A percentile compares a stretch with the other conserved stretches of the same genome.
Conservation (phyloP, 1,140 invertebrate species). For the Lethrus apterus region DNA sequence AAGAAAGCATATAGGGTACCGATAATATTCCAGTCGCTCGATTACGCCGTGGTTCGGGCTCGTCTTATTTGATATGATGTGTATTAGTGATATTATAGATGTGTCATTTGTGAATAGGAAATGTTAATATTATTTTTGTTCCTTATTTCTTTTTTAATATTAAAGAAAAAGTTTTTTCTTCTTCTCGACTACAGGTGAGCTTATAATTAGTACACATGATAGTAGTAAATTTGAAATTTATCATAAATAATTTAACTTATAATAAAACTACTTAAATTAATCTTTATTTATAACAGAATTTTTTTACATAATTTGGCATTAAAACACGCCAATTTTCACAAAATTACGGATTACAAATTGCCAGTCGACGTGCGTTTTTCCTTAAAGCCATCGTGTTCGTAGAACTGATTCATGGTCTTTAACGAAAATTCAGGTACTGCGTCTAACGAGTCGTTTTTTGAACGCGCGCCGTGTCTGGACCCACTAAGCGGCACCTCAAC, state of each 20-base stretch:
- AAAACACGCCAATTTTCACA: no score
- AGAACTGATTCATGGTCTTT: not conserved
- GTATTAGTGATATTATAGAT: no score
- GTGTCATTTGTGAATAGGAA: no score
- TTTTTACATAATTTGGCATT: no score
- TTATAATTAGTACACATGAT: no score
- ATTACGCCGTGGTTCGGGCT: no score
- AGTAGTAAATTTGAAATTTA: not conserved
- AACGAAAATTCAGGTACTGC: constrained; percentile 7
- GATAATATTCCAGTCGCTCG: no score
- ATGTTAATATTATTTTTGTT: no score
- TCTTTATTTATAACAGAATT: not conserved
- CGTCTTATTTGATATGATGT: no score
- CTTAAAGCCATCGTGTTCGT: not conserved
- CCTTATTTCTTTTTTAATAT: no score
- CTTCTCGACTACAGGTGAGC: no score
- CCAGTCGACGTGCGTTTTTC: constrained; percentile 3
- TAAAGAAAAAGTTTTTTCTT: not conserved
- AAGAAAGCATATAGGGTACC: no score
- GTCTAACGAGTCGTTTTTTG: constrained; percentile 1
- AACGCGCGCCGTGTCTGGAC: constrained; percentile 9
- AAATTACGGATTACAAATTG: constrained; percentile 3
- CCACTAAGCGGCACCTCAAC: constrained; percentile 23
- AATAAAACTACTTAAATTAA: not conserved
- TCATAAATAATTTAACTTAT: not conserved